These are phyloP conservation scores for Lordiphosa stackelbergi DNA, from an alignment of 1,140 invertebrate species.

Conservation along the genomic window DNA sequence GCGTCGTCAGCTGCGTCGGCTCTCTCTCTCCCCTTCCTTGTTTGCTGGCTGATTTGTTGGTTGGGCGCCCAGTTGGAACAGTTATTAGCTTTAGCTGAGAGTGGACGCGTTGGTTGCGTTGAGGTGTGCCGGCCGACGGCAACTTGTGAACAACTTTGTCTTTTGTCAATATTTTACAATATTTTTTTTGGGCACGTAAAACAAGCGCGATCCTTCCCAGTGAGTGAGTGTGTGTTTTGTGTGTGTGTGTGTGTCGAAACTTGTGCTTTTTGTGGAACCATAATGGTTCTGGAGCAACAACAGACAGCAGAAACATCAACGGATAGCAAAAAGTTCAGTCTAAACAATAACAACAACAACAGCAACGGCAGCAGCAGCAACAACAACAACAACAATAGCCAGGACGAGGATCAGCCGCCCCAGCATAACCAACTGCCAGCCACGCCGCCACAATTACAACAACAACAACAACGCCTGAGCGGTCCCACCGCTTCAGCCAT, in stretches of 20 bases:
- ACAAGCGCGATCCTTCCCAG: too few relatives aligned
- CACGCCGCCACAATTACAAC: constrained; percentile 31
- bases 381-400: constrained; percentile 17
- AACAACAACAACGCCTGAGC: constrained; percentile 15
- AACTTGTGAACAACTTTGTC: too few relatives aligned
- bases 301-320: constrained; percentile 17
- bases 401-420: constrained; percentile 18
- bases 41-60: background rate
- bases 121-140: too few relatives aligned
- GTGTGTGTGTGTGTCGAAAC: constrained; percentile 9
- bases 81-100: too few relatives aligned
- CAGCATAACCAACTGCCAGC: constrained; percentile 13
- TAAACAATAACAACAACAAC: constrained; percentile 24
- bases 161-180: too few relatives aligned
- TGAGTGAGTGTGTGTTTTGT: too few relatives aligned
- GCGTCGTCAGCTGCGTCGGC: constrained; percentile 43
- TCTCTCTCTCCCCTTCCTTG: constrained; percentile 21
- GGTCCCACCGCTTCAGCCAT: constrained; percentile 35
- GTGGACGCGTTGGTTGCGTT: too few relatives aligned
- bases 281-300: constrained; percentile 73
- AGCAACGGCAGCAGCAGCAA: constrained; percentile 16
- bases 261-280: constrained; percentile 35
- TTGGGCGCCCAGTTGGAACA: too few relatives aligned
- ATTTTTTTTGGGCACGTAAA: background rate
- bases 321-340: constrained; percentile 49